These are phyloP conservation scores for Nomada goodeniana DNA, from an alignment of 2,888 invertebrate species.

Conservation along the genomic window DNA sequence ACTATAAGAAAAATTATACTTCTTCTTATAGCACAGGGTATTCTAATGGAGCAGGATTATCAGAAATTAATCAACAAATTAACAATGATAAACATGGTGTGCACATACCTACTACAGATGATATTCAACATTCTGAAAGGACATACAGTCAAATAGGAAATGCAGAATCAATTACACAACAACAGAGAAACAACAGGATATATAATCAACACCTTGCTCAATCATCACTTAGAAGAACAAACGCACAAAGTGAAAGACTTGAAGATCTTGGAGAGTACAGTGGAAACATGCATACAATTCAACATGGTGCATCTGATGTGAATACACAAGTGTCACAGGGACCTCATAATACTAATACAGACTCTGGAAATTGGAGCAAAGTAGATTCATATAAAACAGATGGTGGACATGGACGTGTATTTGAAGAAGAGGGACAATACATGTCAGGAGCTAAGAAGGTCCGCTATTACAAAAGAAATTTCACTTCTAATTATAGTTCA, in stretches of 20 bases:
- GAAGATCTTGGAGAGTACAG: slow-evolving; percentile 71
- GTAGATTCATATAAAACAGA: slow-evolving; percentile 76
- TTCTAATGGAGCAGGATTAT: slow-evolving; percentile 21
- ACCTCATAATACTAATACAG: slow-evolving; percentile 20
- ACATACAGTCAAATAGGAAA: slow-evolving; percentile 39
- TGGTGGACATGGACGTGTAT: slow-evolving; percentile 73
- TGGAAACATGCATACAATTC: slow-evolving; percentile 51
- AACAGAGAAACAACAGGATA: slow-evolving; percentile 46
- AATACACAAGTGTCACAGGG: slow-evolving; percentile 39
- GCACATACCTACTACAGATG: slow-evolving; percentile 24
- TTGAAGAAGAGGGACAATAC: slow-evolving; percentile 75
- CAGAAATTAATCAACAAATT: slow-evolving; percentile 24
- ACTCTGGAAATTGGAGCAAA: slow-evolving; percentile 74
- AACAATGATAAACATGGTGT: slow-evolving; percentile 25
- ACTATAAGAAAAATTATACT: slow-evolving; percentile 78
- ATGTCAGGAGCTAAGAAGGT: slow-evolving; percentile 72
- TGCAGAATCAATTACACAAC: slow-evolving; percentile 31
- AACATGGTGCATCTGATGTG: slow-evolving; percentile 26
- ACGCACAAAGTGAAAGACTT: slow-evolving; percentile 61
- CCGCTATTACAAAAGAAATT: slow-evolving; percentile 77
- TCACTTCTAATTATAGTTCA: slow-evolving; percentile 73
- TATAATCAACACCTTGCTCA: slow-evolving; percentile 47
- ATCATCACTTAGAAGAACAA: slow-evolving; percentile 31
- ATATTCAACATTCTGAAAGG: slow-evolving; percentile 38
- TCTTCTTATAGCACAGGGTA: slow-evolving; percentile 68